Evolutionary conservation across 2,797 vertebrate genomes (phyloP).

Genomic region (Otolemur crassicaudatus): DNA sequence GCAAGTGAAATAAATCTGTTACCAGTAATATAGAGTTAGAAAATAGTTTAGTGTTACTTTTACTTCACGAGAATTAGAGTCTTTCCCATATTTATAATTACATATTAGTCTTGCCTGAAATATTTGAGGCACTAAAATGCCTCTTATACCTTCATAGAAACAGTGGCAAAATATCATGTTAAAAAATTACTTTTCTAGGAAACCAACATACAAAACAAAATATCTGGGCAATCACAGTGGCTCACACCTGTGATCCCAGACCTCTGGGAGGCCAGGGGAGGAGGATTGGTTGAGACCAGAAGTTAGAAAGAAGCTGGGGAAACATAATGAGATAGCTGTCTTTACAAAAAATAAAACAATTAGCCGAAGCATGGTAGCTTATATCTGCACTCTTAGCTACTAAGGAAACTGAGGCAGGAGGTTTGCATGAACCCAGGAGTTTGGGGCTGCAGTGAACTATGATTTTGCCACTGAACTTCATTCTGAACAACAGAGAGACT

Average conservation of each 20-base stretch:
- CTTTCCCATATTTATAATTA: not conserved
- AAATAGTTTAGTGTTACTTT: not conserved
- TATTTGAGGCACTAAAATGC: not conserved
- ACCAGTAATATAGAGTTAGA: not conserved
- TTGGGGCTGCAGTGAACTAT: not conserved
- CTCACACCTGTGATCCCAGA: not conserved
- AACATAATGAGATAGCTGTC: not conserved
- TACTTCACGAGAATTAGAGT: not conserved
- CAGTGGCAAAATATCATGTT: not conserved
- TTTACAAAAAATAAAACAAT: not conserved
- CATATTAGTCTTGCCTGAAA: not conserved
- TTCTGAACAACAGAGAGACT: not conserved
- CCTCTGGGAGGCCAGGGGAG: not conserved
- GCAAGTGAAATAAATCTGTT: slow-evolving; percentile 25
- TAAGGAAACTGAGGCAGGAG: not conserved
- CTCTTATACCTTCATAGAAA: not conserved
- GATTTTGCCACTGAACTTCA: not conserved
- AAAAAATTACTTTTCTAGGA: not conserved
- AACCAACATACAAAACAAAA: not conserved
- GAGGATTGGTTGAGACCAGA: not conserved
- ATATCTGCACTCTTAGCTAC: not conserved
- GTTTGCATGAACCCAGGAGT: not conserved
- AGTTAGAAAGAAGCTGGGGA: not conserved
- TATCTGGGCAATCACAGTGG: not conserved
- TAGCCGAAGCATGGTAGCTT: not conserved